A percentile compares a stretch with the other conserved stretches of the same genome.
phyloP scores from a whole-genome alignment of 2,797 vertebrate species.

The Sebastes jordani region DNA sequence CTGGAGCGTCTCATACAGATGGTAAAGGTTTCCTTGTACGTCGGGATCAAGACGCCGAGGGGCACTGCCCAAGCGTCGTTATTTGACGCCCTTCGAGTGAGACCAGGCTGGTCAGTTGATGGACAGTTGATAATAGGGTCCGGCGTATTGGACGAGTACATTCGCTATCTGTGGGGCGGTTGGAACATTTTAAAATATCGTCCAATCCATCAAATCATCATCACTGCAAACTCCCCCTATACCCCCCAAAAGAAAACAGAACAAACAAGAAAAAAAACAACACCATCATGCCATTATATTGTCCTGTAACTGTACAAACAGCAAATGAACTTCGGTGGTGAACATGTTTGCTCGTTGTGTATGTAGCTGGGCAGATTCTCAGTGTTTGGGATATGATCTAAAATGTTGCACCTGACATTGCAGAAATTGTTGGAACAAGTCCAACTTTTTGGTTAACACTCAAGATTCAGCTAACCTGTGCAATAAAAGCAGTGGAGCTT shows the following conservation, averaged over 20 bases:
- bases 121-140: not conserved
- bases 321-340: not conserved
- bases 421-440: not conserved
- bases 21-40: no score
- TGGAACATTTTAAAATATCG: no score
- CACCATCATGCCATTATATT: not conserved
- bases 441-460: not conserved
- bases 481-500: conserved; percentile 1
- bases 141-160: no score
- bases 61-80: no score
- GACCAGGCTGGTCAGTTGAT: not conserved
- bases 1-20: no score
- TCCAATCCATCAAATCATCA: no score
- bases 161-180: no score
- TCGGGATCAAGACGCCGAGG: no score
- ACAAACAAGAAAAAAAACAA: no score
- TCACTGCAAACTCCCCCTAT: no score
- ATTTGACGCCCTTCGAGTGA: no score
- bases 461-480: not conserved
- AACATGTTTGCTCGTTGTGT: not conserved
- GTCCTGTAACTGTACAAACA: not conserved
- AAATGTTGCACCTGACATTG: not conserved
- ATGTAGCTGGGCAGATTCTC: not conserved
- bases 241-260: no score
- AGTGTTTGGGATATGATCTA: not conserved